A percentile compares a stretch with the other conserved stretches of the same genome.
These are phyloP conservation scores for Drosophila barbarae DNA, from an alignment of 2,888 invertebrate genomes.

Conservation along the genomic window DNA sequence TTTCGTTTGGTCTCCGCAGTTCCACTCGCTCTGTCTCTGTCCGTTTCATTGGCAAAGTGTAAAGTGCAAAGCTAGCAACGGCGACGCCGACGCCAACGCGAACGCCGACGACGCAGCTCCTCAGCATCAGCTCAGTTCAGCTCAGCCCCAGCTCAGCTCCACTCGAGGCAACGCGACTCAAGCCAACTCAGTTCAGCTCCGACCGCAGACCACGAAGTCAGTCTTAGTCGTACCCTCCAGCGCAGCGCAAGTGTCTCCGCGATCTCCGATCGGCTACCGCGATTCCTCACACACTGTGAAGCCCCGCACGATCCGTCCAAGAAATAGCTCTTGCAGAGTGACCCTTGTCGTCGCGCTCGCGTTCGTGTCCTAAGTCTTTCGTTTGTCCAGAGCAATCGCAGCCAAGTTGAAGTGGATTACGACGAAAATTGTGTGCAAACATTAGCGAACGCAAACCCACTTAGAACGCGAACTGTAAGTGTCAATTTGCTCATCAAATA, in stretches of 20 bases:
- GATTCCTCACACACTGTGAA: slow-evolving; percentile 14
- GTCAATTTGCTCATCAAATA: slow-evolving; percentile 64
- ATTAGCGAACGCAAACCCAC: slow-evolving; percentile 36
- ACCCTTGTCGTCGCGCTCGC: slow-evolving; percentile 22
- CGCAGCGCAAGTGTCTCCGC: slow-evolving; percentile 69
- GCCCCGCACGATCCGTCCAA: slow-evolving; percentile 6
- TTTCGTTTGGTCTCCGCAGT: slow-evolving; percentile 18
- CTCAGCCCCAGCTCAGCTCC: slow-evolving; percentile 45
- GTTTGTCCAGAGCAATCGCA: slow-evolving; percentile 51
- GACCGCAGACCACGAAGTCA: slow-evolving; percentile 57
- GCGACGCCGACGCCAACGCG: slow-evolving; percentile 17
- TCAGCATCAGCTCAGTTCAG: slow-evolving; percentile 37
- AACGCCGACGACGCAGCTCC: slow-evolving; percentile 1
- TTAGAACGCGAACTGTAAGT: slow-evolving; percentile 64
- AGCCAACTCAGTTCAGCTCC: slow-evolving; percentile 46
- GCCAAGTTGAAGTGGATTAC: slow-evolving; percentile 44
- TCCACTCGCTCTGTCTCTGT: slow-evolving; percentile 13
- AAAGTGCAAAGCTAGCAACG: slow-evolving; percentile 74
- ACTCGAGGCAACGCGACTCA: slow-evolving; percentile 11
- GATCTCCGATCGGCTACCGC: slow-evolving; percentile 18
- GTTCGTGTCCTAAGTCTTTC: slow-evolving; percentile 74
- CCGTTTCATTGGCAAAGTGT: slow-evolving; percentile 64
- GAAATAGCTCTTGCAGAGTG: neutral
- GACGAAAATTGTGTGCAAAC: slow-evolving; percentile 42
- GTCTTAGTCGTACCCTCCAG: slow-evolving; percentile 74